Base-by-base conservation (phyloP, 2,113 vertebrate genomes). In the Aphyosemion australe region DNA sequence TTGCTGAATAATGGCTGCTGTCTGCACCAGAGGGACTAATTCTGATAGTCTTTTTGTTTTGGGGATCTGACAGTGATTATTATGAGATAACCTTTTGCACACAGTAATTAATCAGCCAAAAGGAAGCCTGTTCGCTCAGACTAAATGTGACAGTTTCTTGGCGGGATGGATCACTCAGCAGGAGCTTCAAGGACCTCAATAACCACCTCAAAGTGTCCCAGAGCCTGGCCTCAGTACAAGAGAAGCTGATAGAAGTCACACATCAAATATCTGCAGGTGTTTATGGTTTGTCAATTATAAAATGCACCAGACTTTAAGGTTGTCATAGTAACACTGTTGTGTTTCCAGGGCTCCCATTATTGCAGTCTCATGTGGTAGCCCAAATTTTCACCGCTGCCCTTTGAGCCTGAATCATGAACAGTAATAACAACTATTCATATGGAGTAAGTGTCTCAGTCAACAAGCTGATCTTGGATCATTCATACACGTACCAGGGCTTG, bases 81-180 rank as follows among this genome's bases (percentile, higher is more conserved):
- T 76, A 81, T 52, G 61, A 68, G 78, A 88, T 89, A 88, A 90
- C 79, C 79, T 77, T 72, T 66, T 59, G 26, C 72, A 76, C 78
- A 34, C 37, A 31, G 71, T 76, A 85, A 89, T 90, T 86, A 88
- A 88, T 90, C 86, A 87, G 80, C 58, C 54, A 45, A 61, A 52
- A 58, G 79, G 71, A 79, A 78, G 74, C 45, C 60, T 31, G 49
- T 70, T 83, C 15, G 12, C 65, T 68, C 50, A 58, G 52, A 80
- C 10, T 37, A n/a, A 74, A 76, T 66, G 79, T 65, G 84, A 81
- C 85, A 82, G 61, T 58, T 75, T 63, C 73, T 79, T 78, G 73
- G 68, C 72, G 37, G 20, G 46, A 16, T 57, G 57, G 53, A 75
- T 80, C 52, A 41, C 69, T 65, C 45, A 58, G 16, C 16, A 20